Base-by-base conservation (phyloP, 2,797 vertebrate species). In the Pygocentrus nattereri region DNA sequence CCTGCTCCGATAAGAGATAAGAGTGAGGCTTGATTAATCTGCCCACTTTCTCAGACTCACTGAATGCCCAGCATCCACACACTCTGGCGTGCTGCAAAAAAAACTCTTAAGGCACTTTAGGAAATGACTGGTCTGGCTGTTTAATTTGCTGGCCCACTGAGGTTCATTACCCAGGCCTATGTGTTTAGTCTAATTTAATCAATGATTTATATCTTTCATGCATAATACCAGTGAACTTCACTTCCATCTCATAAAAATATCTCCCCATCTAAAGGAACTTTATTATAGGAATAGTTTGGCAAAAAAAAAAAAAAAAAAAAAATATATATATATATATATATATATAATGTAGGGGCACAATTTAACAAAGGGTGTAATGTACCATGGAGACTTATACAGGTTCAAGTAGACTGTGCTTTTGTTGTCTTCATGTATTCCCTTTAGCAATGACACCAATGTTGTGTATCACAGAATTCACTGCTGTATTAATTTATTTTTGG, bases 1-100 rank as follows among this genome's bases (percentile, higher is more conserved):
- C 76, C 64, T 54, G 77, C 23, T 64, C 78, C 11, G 77, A 76
- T 81, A 80, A 72, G 77, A 84, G 84, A 87, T 85, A 86, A 84
- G 79, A 78, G 41, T 49, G 73, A 52, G 30, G 59, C 31, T 52
- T 82, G 85, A 87, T 88, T 86, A 82, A 84, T 76, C 82, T 47
- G 76, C 25, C 64, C 50, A 12, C 50, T 82, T 81, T 73, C 80
- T 61, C 78, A 67, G 72, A 56, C 49, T 71, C 70, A 23, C n/a
- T 30, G 18, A 69, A 70, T 76, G 65, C 52, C 71, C 72, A 72
- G 75, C 70, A 41, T 74, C 81, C 64, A 73, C 64, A 74, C 79
- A 62, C 25, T 30, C 54, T 70, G 62, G 59, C 72, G 21, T 47
- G 72, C 74, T 49, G 58, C 31, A 65, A 49, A 47, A n/a, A 58